Percentiles rank a stretch among this genome's conserved stretches.
phyloP scores from a whole-genome alignment of 1,140 invertebrate genomes.

The Drosophila equinoxialis region DNA sequence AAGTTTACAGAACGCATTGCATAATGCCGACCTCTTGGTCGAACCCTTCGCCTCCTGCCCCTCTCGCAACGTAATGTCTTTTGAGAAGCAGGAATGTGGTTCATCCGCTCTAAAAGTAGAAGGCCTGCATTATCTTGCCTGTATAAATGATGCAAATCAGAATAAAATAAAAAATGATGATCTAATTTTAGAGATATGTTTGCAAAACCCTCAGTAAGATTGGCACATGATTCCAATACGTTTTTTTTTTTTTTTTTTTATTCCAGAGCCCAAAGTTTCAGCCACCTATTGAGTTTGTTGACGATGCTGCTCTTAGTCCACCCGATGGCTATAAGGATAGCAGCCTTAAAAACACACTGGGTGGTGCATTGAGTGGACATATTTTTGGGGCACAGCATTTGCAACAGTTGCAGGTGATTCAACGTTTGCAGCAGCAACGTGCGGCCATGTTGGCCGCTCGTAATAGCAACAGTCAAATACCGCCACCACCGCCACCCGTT shows the following conservation, averaged over 20 bases:
- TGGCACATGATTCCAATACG: background rate
- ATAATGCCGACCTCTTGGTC: conserved; percentile 39
- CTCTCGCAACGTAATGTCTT: conserved; percentile 8
- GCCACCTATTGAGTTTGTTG: conserved; percentile 87
- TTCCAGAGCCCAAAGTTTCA: conserved; percentile 84
- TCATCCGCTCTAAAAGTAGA: background rate
- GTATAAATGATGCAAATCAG: conserved; percentile 6
- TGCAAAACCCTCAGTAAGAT: background rate
- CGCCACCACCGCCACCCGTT: conserved; percentile 74
- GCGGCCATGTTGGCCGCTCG: conserved; percentile 82
- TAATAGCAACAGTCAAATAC: conserved; percentile 65
- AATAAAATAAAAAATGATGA: background rate
- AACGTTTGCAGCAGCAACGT: conserved; percentile 84
- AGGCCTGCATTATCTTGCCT: background rate
- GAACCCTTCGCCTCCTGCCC: conserved; percentile 6
- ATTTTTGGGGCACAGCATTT: conserved; percentile 86
- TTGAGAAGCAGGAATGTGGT: conserved; percentile 14
- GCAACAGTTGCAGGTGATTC: conserved; percentile 84
- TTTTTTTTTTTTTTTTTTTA: background rate
- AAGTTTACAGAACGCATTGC: conserved; percentile 68
- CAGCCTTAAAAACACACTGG: conserved; percentile 84
- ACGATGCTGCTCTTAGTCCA: conserved; percentile 92
- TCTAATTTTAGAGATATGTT: no score
- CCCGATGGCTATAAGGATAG: conserved; percentile 93
- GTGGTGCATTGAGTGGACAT: conserved; percentile 85